These are phyloP conservation scores for Merops nubicus DNA, from an alignment of 2,113 vertebrate species.

Conservation along the genomic window DNA sequence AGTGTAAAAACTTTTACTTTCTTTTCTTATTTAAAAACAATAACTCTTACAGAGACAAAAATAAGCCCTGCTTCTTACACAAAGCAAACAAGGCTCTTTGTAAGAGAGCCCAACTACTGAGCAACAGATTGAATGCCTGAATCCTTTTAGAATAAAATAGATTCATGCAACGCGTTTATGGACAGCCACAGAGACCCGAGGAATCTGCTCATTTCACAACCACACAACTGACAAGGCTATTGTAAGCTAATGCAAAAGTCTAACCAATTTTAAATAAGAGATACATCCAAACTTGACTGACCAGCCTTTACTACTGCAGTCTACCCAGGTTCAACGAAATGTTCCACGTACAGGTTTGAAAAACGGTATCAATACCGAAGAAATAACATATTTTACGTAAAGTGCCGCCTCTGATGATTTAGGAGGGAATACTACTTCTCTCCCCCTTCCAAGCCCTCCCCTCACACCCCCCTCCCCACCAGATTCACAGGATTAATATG, in stretches of 20 bases:
- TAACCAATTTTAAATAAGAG: background rate
- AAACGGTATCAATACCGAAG: background rate
- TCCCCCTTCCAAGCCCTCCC: background rate
- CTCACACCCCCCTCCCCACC: background rate
- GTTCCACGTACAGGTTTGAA: background rate
- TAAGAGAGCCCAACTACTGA: background rate
- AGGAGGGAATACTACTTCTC: background rate
- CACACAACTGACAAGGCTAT: background rate
- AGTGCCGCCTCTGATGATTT: conserved; percentile 9
- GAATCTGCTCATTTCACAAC: background rate
- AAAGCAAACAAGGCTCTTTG: background rate
- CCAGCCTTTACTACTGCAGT: background rate
- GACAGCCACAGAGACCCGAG: background rate
- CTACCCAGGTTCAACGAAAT: background rate
- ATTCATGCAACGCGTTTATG: background rate
- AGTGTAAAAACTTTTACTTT: background rate
- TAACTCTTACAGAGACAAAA: background rate
- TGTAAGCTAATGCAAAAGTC: background rate
- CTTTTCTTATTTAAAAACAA: background rate
- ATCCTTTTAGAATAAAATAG: background rate
- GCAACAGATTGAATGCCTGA: background rate
- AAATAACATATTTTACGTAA: conserved; percentile 29
- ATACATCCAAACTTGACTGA: background rate
- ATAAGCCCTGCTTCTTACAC: background rate
- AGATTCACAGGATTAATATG: conserved; percentile 47